phyloP scores from a whole-genome alignment of 1,140 invertebrate species.

The Manduca sexta region DNA sequence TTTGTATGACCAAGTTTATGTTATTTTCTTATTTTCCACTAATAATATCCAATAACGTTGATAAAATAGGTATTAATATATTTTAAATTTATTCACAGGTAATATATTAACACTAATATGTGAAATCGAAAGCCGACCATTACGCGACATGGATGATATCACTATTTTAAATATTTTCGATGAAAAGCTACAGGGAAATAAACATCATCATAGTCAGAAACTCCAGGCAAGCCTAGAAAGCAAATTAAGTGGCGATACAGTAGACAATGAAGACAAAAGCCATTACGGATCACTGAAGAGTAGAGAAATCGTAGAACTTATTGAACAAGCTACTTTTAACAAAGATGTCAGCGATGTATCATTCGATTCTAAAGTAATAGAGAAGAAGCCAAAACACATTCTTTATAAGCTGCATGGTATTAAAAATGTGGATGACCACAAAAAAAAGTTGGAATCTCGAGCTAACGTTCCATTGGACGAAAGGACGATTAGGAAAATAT shows the following conservation, averaged over 20 bases:
- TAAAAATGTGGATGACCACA: too few species aligned
- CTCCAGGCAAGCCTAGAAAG: not conserved
- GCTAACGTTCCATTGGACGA: too few species aligned
- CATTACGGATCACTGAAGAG: conserved; percentile 5
- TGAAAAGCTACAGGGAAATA: not conserved
- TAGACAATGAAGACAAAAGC: not conserved
- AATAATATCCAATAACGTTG: too few species aligned
- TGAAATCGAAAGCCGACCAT: not conserved
- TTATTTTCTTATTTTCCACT: too few species aligned
- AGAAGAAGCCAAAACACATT: too few species aligned
- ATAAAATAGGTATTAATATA: too few species aligned
- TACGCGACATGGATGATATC: not conserved
- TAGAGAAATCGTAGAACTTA: conserved; percentile 4
- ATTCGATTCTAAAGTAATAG: too few species aligned
- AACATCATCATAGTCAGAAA: not conserved
- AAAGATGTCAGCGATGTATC: not conserved
- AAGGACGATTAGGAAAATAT: too few species aligned
- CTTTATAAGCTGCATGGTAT: too few species aligned
- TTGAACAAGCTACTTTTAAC: conserved; percentile 3
- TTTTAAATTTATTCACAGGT: too few species aligned
- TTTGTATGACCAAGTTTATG: too few species aligned
- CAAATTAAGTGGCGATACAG: not conserved
- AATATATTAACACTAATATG: not conserved
- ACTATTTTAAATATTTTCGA: not conserved
- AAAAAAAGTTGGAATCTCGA: too few species aligned